Evolutionary conservation across 2,888 invertebrate genomes (phyloP), one percentile per base, ranked within the genome.

Genomic region (Thymelicus lineola): DNA sequence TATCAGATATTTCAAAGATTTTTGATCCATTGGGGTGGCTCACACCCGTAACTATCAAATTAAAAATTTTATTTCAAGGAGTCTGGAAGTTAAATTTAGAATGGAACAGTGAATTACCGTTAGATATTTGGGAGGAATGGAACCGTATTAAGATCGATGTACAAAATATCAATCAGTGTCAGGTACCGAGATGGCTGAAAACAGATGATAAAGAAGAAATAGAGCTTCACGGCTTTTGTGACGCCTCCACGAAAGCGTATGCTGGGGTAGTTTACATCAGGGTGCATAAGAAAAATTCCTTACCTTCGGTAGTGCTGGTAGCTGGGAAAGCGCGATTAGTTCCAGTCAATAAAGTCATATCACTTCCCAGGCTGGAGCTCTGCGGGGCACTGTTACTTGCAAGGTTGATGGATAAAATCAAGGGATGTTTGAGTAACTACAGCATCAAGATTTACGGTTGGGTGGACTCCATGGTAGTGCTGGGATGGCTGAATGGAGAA

Each of bases 211-310:
- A 46, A 14, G n/a, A 14, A 1, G 46, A 46, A n/a, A 46, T 46
- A 46, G 46, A 46, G n/a, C 46, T 46, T 46, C n/a, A 46, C n/a
- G 46, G 46, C 6, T 46, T 46, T 6, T 46, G 46, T 46, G 46
- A 46, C 46, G 46, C 3, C 20, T 48, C 46, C n/a, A 48, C 46
- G n/a, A 48, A 48, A n/a, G 46, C 46, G 4, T 48, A 48, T 48
- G 46, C 46, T n/a, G 46, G 46, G n/a, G 46, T 48, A n/a, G 46
- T 48, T 15, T 48, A 48, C n/a, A 48, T 48, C 46, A 48, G 6
- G n/a, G 46, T 48, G 46, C 14, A 48, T 6, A n/a, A n/a, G n/a
- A n/a, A 48, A 48, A 48, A 48, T 48, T 48, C n/a, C 6, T 48
- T n/a, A 48, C n/a, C 46, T n/a, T 48, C 46, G 5, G 46, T 48